Evolutionary conservation across 2,797 vertebrate genomes (phyloP), one percentile per base, ranked within the genome.

Genomic region (Gambusia yucatana): DNA sequence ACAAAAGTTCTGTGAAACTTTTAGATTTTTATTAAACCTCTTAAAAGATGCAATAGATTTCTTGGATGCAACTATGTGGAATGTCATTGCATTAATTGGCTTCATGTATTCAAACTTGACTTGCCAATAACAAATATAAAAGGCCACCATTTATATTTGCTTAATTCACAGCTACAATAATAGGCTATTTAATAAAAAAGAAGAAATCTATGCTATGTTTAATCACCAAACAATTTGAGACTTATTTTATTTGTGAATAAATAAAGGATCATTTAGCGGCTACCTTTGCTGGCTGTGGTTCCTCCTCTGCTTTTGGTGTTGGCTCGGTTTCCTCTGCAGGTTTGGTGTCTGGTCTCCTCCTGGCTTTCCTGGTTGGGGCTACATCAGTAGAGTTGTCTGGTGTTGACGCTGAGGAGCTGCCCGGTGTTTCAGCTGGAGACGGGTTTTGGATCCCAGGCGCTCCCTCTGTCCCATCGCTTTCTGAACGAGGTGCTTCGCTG

Each of bases 341-440:
- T 86, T 95, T 95, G 57, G 89, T 47, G 8, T 98, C 97, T 1
- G 97, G 97, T 88, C 97, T 97, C 90, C 96, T 97, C 73, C 97
- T 94, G 84, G 96, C 97, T 91, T 96, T 95, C 81, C 93, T 91
- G 22, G 95, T 93, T 25, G 96, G 91, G 20, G 94, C 92, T 20
- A 95, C 88, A 3, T 97, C 96, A 0, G 87, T 79, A 14, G 94
- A 87, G 65, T 22, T 86, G 57, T 96, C 86, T 0, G 88, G 77
- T 0, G 75, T 25, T 39, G 72, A 70, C 0, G 73, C 73, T 0
- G 83, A 36, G 81, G 77, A 78, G 72, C 67, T 44, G 43, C 84
- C 86, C 0, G 89, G 84, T 14, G 87, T 86, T 43, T 78, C 82
- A 1, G 80, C 43, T 0, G 85, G 57, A 3, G 89, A 75, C 0